A percentile compares a stretch with the other conserved stretches of the same genome.
Conservation (phyloP, 1,140 invertebrate species). For the Drosophila pseudoobscura region DNA sequence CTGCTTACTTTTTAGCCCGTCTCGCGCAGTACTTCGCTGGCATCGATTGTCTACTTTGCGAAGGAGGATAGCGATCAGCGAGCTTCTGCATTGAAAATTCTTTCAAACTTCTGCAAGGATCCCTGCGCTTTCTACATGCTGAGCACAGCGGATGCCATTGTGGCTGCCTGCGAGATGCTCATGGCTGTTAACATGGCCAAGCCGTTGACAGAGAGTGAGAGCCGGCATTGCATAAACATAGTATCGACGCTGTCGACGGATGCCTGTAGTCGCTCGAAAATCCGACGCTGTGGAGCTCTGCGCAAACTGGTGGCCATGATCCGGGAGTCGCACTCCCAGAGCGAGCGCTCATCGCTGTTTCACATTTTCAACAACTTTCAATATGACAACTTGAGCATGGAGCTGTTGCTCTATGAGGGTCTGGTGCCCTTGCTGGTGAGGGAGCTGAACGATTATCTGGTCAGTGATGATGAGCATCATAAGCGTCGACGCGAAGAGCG, state of each 20-base stretch:
- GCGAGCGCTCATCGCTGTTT: constrained; percentile 72
- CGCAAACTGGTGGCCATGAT: constrained; percentile 75
- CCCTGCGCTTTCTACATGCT: constrained; percentile 68
- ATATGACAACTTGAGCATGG: constrained; percentile 82
- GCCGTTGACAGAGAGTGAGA: constrained; percentile 68
- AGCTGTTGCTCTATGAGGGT: constrained; percentile 73
- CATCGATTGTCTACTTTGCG: constrained; percentile 72
- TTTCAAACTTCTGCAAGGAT: constrained; percentile 81
- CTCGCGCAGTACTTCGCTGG: constrained; percentile 57
- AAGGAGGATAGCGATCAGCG: constrained; percentile 74
- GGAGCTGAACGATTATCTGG: constrained; percentile 73
- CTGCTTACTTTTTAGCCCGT: constrained; percentile 24
- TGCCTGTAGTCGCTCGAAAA: constrained; percentile 81
- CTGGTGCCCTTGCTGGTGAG: constrained; percentile 69
- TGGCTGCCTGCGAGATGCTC: constrained; percentile 74
- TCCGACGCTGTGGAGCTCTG: constrained; percentile 74
- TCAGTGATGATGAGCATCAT: constrained; percentile 76
- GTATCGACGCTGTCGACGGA: constrained; percentile 73
- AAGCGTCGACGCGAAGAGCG: constrained; percentile 73
- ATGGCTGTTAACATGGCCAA: constrained; percentile 67
- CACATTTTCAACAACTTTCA: constrained; percentile 78
- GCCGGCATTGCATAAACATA: constrained; percentile 76
- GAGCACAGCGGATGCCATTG: constrained; percentile 74
- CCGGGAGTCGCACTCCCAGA: constrained; percentile 65
- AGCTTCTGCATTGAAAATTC: constrained; percentile 64